A percentile compares a stretch with the other conserved stretches of the same genome.
Conservation (phyloP, 2,797 vertebrate genomes). For the Anguilla anguilla region DNA sequence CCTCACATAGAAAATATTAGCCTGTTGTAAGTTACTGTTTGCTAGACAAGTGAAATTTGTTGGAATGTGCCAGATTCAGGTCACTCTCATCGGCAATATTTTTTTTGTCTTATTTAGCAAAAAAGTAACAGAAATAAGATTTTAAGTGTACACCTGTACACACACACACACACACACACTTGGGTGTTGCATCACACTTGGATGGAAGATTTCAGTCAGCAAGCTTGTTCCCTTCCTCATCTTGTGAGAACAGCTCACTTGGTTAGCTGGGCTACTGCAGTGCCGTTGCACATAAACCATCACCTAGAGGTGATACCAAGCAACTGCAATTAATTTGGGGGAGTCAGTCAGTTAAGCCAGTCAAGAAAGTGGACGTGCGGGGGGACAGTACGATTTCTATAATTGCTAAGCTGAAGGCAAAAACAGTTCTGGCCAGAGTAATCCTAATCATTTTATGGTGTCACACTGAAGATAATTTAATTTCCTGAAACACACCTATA, state of each 20-base stretch:
- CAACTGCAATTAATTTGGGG: not conserved
- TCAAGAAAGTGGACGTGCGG: not conserved
- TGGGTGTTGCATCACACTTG: not conserved
- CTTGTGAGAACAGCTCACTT: not conserved
- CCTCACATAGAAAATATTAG: no score
- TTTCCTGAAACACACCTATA: constrained; percentile 10
- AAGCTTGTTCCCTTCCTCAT: not conserved
- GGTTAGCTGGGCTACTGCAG: not conserved
- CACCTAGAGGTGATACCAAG: not conserved
- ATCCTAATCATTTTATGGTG: not conserved
- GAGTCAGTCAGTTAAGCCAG: not conserved
- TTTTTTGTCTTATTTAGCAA: no score
- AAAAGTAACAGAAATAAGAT: no score
- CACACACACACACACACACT: not conserved
- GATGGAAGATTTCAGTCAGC: not conserved
- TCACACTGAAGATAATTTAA: not conserved
- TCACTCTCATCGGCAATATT: no score
- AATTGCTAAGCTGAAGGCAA: not conserved
- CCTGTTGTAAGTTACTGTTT: no score
- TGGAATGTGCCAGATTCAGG: no score
- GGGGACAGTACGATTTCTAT: not conserved
- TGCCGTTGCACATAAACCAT: not conserved
- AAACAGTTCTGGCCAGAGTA: not conserved
- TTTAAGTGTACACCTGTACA: not conserved
- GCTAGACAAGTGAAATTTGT: no score